Conservation (phyloP, 2,888 invertebrate species). For the Euzophera pinguis region DNA sequence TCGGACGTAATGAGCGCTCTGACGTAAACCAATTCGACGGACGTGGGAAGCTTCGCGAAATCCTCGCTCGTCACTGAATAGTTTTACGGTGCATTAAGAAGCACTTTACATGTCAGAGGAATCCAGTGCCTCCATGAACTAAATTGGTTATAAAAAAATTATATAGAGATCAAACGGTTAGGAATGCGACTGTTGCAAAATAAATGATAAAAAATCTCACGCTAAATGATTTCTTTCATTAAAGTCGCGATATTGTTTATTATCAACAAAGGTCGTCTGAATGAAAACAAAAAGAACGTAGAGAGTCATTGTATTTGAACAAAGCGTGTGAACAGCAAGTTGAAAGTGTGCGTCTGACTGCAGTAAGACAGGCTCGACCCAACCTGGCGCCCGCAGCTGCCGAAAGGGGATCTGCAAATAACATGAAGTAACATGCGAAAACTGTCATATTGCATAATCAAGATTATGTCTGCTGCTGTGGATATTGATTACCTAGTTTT, state of each 20-base stretch:
- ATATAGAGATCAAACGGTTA: constrained; percentile 33
- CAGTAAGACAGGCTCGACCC: constrained; percentile 22
- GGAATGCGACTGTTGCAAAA: constrained; percentile 61
- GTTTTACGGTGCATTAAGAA: constrained; percentile 45
- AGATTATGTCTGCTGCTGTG: constrained; percentile 27
- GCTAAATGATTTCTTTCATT: constrained; percentile 72
- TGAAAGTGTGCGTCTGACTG: constrained; percentile 71
- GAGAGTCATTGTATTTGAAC: constrained; percentile 72
- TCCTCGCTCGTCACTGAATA: constrained; percentile 48
- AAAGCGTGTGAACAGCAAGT: constrained; percentile 71
- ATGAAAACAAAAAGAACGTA: constrained; percentile 76
- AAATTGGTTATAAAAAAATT: constrained; percentile 23
- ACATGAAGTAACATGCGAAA: constrained; percentile 24
- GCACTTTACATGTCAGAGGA: constrained; percentile 31
- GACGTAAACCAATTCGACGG: constrained; percentile 66
- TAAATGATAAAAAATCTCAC: constrained; percentile 70
- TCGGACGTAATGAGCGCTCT: constrained; percentile 62
- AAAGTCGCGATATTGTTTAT: constrained; percentile 72
- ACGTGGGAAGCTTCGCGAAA: constrained; percentile 58
- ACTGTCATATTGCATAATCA: constrained; percentile 34
- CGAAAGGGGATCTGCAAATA: constrained; percentile 27
- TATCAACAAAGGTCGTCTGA: constrained; percentile 77
- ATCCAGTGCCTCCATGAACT: constrained; percentile 16
- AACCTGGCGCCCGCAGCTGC: constrained; percentile 13
- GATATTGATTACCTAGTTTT: constrained; percentile 41